A percentile compares a stretch with the other conserved stretches of the same genome.
Evolutionary conservation across 2,888 invertebrate species (phyloP).

Genomic region (Habrosyne pyritoides): DNA sequence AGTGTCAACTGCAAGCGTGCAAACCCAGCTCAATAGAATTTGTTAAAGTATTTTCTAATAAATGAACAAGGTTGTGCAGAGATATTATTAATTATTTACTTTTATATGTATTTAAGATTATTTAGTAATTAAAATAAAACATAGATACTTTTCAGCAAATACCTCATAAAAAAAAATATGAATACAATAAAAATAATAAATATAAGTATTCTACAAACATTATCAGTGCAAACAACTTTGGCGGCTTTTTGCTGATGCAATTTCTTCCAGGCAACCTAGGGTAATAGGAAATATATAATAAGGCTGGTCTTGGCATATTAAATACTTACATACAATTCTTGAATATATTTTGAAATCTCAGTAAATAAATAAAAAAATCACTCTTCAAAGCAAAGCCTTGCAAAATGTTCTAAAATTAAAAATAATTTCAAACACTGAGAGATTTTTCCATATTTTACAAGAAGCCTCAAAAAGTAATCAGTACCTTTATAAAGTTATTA

Average conservation of each 20-base stretch:
- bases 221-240: too few species aligned
- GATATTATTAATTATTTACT: neutral
- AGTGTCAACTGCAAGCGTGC: conserved; percentile 17
- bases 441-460: neutral
- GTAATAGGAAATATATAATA: too few species aligned
- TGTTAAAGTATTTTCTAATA: conserved; percentile 5
- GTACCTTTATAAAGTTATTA: conserved; percentile 13
- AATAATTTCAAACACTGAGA: too few species aligned
- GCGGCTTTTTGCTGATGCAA: too few species aligned
- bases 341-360: neutral
- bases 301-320: too few species aligned
- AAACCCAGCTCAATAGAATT: conserved; percentile 4
- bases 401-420: neutral
- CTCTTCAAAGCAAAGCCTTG: neutral
- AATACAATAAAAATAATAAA: too few species aligned
- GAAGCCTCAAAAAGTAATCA: conserved; percentile 1
- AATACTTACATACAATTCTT: too few species aligned
- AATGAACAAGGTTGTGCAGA: neutral
- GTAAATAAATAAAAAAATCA: neutral
- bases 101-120: neutral
- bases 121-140: too few species aligned
- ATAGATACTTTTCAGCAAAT: too few species aligned
- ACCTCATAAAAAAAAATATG: too few species aligned
- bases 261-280: too few species aligned
- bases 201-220: too few species aligned